A percentile compares a stretch with the other conserved stretches of the same genome.
Evolutionary conservation across 2,797 vertebrate species (phyloP).

Genomic region (Thalassophryne amazonica): DNA sequence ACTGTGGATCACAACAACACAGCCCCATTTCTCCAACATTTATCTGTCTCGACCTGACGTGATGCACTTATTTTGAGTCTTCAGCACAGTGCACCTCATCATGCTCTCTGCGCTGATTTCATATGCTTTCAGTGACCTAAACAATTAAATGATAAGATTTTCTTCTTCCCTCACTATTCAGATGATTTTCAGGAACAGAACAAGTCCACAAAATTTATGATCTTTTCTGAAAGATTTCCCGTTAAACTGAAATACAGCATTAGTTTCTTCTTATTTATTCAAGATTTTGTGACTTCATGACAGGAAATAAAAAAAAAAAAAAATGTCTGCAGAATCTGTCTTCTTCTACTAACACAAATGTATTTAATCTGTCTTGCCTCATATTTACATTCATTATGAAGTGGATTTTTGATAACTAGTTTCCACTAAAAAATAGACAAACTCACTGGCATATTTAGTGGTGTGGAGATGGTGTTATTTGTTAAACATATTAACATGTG

Average conservation of each 20-base stretch:
- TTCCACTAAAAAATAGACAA: conserved; percentile 40
- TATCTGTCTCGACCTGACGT: conserved; percentile 25
- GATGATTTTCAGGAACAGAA: conserved; percentile 48
- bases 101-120: conserved; percentile 57
- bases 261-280: background rate
- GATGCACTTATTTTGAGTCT: conserved; percentile 40
- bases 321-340: conserved; percentile 8
- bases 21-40: background rate
- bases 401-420: conserved; percentile 3
- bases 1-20: conserved; percentile 7
- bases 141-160: conserved; percentile 78
- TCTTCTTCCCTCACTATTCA: conserved; percentile 46
- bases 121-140: conserved; percentile 56
- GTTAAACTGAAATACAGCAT: conserved; percentile 17
- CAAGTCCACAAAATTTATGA: conserved; percentile 35
- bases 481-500: conserved; percentile 56
- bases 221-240: conserved; percentile 36
- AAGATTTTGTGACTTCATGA: background rate
- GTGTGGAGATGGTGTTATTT: conserved; percentile 35
- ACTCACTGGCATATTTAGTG: conserved; percentile 40
- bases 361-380: background rate
- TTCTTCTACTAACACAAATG: conserved; percentile 8
- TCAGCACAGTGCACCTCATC: conserved; percentile 28
- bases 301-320: background rate
- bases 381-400: conserved; percentile 1